Evolutionary conservation across 2,888 invertebrate species (phyloP), one percentile per base, ranked within the genome.

Genomic region (Machimus atricapillus): DNA sequence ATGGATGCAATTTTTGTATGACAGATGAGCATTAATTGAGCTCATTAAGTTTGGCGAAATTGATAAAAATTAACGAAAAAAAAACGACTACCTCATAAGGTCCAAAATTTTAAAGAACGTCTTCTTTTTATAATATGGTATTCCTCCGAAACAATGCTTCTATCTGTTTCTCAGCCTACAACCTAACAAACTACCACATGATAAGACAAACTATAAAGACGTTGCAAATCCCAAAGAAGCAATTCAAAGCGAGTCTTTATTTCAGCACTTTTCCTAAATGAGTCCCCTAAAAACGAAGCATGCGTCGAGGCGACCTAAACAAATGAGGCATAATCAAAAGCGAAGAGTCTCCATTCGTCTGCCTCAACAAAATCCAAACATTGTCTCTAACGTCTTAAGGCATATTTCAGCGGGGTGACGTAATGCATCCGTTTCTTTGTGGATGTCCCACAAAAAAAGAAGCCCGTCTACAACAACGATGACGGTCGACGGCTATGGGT

Each of bases 401-500:
- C 34, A 46, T 52, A 46, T 79, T 56, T 79, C 52, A 52, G n/a
- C 14, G 16, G 52, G 31, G n/a, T 79, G 79, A 79, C 79, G 79
- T 31, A 46, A 79, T 46, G 52, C 79, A 79, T 79, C 79, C 79
- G 79, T 79, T 79, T 79, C 79, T 52, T 79, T 79, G 79, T 79
- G 79, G 66, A 52, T n/a, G 43, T 27, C n/a, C 23, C 40, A 46
- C 23, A 78, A 40, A 43, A 66, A 66, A 66, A 23, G 3, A 66
- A 12, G 9, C 14, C 19, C 19, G 23, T 23, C 66, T 4, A 66
- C 27, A 8, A 78, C n/a, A 43, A 74, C 19, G 56, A 19, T 9
- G 19, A 56, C 3, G 19, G 9, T 43, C 19, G 19, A 56, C 3
- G 19, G 9, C 77, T 19, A 27, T 16, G 27, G 27, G 46, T 52